Evolutionary conservation across 2,888 invertebrate species (phyloP).

Genomic region (Melolontha melolontha): DNA sequence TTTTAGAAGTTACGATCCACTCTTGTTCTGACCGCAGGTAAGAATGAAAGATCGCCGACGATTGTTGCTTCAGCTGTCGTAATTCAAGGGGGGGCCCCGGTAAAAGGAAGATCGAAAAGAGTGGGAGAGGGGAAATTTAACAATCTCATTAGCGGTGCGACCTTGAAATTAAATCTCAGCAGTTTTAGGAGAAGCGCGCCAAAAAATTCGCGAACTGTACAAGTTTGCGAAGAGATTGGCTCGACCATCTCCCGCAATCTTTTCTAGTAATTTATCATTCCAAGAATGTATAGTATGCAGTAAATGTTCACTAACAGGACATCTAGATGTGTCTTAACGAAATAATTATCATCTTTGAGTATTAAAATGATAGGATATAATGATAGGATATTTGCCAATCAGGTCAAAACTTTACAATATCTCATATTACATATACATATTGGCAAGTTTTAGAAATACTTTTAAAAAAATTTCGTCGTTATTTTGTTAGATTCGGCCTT

Average conservation of each 20-base stretch:
- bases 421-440: too few relatives aligned
- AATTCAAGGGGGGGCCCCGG: background rate
- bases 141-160: slow-evolving; percentile 29
- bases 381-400: too few relatives aligned
- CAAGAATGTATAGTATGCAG: background rate
- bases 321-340: background rate
- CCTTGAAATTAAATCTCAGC: slow-evolving; percentile 27
- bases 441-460: too few relatives aligned
- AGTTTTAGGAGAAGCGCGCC: background rate
- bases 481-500: too few relatives aligned
- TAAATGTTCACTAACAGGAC: background rate
- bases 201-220: background rate
- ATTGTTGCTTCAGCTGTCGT: slow-evolving; percentile 15
- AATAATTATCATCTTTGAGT: slow-evolving; percentile 4
- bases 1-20: too few relatives aligned
- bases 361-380: too few relatives aligned
- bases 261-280: background rate
- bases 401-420: too few relatives aligned
- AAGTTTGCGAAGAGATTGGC: too few relatives aligned
- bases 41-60: slow-evolving; percentile 12
- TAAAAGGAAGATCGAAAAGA: background rate
- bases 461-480: too few relatives aligned
- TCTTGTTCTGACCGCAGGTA: background rate
- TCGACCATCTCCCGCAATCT: too few relatives aligned
- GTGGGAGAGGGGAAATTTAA: slow-evolving; percentile 31